Conservation (phyloP, 2,113 vertebrate genomes). For the Arenaria interpres region DNA sequence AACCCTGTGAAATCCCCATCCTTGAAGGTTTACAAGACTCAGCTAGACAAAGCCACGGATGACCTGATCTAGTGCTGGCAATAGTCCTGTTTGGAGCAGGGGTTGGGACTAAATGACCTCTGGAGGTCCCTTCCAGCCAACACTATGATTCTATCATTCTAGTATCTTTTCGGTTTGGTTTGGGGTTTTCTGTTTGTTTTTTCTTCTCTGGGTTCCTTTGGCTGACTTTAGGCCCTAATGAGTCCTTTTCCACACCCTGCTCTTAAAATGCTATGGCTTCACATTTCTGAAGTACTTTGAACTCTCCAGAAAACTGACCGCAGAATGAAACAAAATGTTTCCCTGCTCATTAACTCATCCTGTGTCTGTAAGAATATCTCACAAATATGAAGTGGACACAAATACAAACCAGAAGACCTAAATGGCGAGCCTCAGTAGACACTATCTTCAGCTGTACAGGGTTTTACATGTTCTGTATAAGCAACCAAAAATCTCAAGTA, state of each 20-base stretch:
- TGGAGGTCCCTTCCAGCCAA: neutral
- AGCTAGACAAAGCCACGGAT: neutral
- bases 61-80: neutral
- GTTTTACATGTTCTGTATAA: neutral
- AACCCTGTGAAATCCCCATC: neutral
- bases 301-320: neutral
- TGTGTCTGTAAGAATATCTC: neutral
- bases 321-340: neutral
- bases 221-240: neutral
- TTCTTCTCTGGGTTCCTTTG: neutral
- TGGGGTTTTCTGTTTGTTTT: slow-evolving; percentile 9
- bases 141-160: neutral
- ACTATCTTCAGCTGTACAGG: neutral
- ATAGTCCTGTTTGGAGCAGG: neutral
- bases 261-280: neutral
- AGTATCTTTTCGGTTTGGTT: neutral
- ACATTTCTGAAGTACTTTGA: neutral
- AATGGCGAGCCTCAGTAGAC: neutral
- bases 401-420: neutral
- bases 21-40: neutral
- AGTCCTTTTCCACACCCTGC: neutral
- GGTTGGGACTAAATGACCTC: neutral
- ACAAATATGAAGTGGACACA: neutral
- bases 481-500: neutral
- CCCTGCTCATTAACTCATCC: neutral